Evolutionary conservation across 2,113 vertebrate genomes (phyloP), one percentile per base, ranked within the genome.

Genomic region (Aplodontia rufa): DNA sequence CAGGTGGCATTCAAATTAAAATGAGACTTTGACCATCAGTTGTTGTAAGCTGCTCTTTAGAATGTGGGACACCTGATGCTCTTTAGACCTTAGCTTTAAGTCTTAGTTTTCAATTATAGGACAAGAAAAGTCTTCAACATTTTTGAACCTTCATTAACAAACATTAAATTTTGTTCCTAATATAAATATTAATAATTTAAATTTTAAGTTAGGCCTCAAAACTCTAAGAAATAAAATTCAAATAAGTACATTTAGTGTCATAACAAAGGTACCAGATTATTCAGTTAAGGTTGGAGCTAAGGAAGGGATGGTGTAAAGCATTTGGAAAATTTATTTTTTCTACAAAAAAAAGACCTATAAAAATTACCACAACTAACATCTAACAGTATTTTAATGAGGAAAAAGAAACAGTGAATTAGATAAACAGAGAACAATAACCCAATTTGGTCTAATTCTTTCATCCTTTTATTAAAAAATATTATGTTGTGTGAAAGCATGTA

Each of bases 401-500:
- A 76, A 81, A 85, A 92, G 79, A 60, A 14, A 60, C 22, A 45
- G 32, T 55, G 16, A 37, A 76, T 85, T 74, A 93, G 85, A 68
- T 86, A 89, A 60, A 68, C 28, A 92, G 53, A 64, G 12, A 75
- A 32, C 22, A 87, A 81, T 3, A 20, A 69, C 49, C 35, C 47
- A 82, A 64, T 58, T 62, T 87, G 37, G 2, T 66, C 62, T 89
- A 82, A 91, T 51, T 26, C 37, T 66, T n/a, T 69, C 80, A 88
- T 82, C 16, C 12, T 89, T 55, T 24, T 92, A 72, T 60, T 86
- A 69, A 87, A 30, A 93, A 97, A 93, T 86, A 24, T 19, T 89
- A 72, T 11, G 28, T 87, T 92, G 20, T 66, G 60, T 90, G 71
- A 82, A 92, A 76, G 81, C 5, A 76, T 8, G 55, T 45, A 87